Conservation (phyloP, 2,888 invertebrate genomes). For the Dioctria linearis region DNA sequence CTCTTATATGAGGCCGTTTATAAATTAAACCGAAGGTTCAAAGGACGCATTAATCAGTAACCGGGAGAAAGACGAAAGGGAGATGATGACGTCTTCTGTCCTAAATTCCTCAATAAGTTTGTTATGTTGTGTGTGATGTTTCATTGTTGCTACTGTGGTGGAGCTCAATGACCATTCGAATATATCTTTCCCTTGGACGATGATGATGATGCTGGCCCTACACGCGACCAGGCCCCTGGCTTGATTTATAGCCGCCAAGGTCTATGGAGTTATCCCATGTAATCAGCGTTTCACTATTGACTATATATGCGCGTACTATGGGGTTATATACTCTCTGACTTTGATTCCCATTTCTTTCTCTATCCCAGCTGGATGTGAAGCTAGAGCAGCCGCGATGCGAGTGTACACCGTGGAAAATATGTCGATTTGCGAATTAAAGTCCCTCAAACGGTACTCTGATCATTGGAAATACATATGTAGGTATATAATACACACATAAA, state of each 20-base stretch:
- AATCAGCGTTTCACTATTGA: conserved; percentile 46
- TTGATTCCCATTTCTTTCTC: neutral
- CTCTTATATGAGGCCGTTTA: conserved; percentile 43
- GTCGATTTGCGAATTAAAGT: conserved; percentile 54
- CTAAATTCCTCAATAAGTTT: conserved; percentile 43
- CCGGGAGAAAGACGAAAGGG: conserved; percentile 32
- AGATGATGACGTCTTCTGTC: conserved; percentile 43
- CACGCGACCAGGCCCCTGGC: conserved; percentile 33
- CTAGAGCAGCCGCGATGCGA: neutral
- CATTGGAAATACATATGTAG: conserved; percentile 34
- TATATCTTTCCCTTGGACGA: conserved; percentile 32
- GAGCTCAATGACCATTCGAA: conserved; percentile 19
- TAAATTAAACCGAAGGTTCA: conserved; percentile 52
- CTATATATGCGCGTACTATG: conserved; percentile 29
- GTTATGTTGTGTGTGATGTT: conserved; percentile 1
- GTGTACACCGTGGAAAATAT: conserved; percentile 36
- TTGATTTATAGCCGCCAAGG: conserved; percentile 49
- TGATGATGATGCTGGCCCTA: conserved; percentile 13
- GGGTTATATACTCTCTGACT: neutral
- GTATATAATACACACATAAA: conserved; percentile 13
- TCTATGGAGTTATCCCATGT: conserved; percentile 26
- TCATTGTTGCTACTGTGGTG: neutral
- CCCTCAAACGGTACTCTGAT: conserved; percentile 52
- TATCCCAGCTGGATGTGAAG: neutral
- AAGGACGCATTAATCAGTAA: conserved; percentile 55